Base-by-base conservation (phyloP, 2,797 vertebrate species). In the Tapera naevia region DNA sequence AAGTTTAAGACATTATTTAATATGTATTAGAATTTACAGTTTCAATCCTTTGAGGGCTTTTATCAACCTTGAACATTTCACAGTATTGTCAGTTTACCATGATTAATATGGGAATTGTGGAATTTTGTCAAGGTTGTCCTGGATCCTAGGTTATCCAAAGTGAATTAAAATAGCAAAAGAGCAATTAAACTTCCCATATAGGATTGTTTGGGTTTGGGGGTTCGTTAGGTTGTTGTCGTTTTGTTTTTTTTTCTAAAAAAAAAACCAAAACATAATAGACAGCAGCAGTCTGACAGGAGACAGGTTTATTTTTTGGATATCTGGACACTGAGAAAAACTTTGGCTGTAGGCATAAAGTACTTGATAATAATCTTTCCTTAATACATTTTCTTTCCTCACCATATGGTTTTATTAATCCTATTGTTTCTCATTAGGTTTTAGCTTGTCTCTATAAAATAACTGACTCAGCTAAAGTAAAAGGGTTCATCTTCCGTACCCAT, bases 51-150 rank as follows among this genome's bases (percentile, higher is more conserved):
- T 41, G 53, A 87, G 79, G 64, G 24, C 48, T 87, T 75, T 87
- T 46, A 71, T 60, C 48, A 76, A 10, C 30, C 48, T 62, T 72
- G 64, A 88, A 53, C 11, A 46, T 32, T 60, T 27, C 43, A 60
- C 1, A 2, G 6, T 70, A 24, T 48, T 83, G 65, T 69, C 80
- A 89, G 14, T 0, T 91, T 88, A 66, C 50, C 17, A 64, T 91
- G 75, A 88, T 91, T 96, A 93, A 70, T 87, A 8, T 73, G 84
- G 74, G 89, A 96, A 80, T 65, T 92, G 91, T 83, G 82, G 67
- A 66, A 74, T 64, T 87, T 87, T 78, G 24, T 91, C 79, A 88
- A 92, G 51, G 66, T 82, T 71, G 9, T 74, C 30, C 50, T 78
- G 79, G 41, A 78, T 62, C 48, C 41, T 82, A 51, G 73, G 19